phyloP scores from a whole-genome alignment of 37 sponge, comb jelly and placozoan species.

The Eunapius fragilis region DNA sequence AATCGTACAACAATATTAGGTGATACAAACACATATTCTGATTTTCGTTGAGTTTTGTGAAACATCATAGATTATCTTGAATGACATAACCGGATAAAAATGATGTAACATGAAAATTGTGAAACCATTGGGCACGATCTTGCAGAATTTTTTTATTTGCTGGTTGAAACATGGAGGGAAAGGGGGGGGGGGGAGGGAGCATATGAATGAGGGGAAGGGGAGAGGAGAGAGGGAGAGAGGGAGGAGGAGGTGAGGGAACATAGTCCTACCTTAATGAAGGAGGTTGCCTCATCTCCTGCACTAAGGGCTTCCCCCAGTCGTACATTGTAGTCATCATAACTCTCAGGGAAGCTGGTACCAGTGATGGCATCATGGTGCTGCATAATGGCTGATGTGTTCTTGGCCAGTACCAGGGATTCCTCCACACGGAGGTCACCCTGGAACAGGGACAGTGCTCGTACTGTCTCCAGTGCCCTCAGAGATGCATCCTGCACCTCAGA shows the following conservation, averaged over 20 bases:
- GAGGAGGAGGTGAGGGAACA: too few species aligned
- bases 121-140: too few species aligned
- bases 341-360: conserved; percentile 49
- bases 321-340: conserved; percentile 57
- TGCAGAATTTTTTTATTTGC: too few species aligned
- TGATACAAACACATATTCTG: too few species aligned
- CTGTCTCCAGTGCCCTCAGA: not conserved
- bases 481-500: conserved; percentile 32
- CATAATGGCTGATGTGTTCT: conserved; percentile 41
- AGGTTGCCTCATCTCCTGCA: not conserved
- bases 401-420: not conserved
- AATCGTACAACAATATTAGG: too few species aligned
- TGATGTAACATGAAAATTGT: too few species aligned
- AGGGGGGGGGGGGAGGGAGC: not conserved
- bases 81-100: too few species aligned
- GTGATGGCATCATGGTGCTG: conserved; percentile 70
- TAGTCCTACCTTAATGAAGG: conserved; percentile 1
- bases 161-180: too few species aligned
- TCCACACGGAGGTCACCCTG: not conserved
- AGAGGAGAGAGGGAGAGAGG: too few species aligned
- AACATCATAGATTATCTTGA: too few species aligned
- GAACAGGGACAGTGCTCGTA: not conserved
- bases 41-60: too few species aligned
- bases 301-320: conserved; percentile 21
- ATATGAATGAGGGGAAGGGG: too few species aligned